Evolutionary conservation across 2,888 invertebrate species (phyloP).

Genomic region (Eledona agricola): DNA sequence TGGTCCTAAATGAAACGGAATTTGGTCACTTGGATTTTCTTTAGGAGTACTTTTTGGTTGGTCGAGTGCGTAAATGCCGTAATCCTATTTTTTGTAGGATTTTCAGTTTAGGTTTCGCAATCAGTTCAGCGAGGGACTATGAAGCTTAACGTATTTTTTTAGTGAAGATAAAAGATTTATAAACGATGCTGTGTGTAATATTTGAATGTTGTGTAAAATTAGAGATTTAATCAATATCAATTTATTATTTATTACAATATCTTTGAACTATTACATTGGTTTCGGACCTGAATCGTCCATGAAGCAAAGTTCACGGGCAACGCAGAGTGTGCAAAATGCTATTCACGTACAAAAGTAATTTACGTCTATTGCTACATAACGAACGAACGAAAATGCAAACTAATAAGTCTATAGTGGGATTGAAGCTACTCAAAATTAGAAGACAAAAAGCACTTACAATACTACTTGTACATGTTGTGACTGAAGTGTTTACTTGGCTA

Average conservation of each 20-base stretch:
- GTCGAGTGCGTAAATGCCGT: conserved; percentile 36
- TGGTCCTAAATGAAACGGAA: conserved; percentile 6
- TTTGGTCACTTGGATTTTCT: conserved; percentile 14
- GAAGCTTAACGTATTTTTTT: conserved; percentile 28
- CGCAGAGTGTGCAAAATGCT: conserved; percentile 12
- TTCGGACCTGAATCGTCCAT: conserved; percentile 12
- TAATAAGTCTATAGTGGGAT: no score
- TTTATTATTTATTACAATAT: conserved; percentile 33
- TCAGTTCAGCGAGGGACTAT: conserved; percentile 26
- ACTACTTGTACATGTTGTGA: no score
- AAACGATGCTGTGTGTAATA: conserved; percentile 15
- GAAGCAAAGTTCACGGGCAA: no score
- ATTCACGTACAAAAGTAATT: conserved; percentile 25
- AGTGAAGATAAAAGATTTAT: conserved; percentile 26
- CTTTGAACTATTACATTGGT: conserved; percentile 11
- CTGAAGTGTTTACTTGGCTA: no score
- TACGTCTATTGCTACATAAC: no score
- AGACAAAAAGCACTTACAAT: no score
- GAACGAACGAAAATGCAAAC: no score
- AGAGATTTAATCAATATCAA: conserved; percentile 33
- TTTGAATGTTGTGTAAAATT: conserved; percentile 27
- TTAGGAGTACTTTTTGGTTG: conserved; percentile 20
- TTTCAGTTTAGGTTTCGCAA: conserved; percentile 34
- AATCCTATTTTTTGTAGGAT: conserved; percentile 43
- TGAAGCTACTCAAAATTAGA: no score